Conservation (phyloP, 2,888 invertebrate genomes). For the Dromius quadrimaculatus region DNA sequence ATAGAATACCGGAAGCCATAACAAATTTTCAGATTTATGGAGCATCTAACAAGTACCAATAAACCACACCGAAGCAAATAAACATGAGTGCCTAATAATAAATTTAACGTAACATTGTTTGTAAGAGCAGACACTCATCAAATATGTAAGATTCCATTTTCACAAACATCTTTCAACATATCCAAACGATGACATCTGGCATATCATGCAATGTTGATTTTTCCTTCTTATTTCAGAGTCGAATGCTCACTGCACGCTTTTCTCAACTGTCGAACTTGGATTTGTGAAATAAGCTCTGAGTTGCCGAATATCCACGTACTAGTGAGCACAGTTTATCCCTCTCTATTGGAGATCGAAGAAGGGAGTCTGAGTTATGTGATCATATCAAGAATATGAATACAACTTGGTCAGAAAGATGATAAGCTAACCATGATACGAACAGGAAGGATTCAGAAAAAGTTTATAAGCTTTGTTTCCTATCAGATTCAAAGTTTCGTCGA, state of each 20-base stretch:
- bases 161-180: background rate
- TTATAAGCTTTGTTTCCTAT: background rate
- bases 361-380: constrained; percentile 6
- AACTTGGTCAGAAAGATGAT: background rate
- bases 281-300: constrained; percentile 50
- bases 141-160: constrained; percentile 6
- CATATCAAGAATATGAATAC: background rate
- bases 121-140: background rate
- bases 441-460: background rate
- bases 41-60: constrained; percentile 22
- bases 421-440: background rate
- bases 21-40: constrained; percentile 25
- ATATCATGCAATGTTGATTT: constrained; percentile 43
- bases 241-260: constrained; percentile 25
- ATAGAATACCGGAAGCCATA: constrained; percentile 28
- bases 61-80: background rate
- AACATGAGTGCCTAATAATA: background rate
- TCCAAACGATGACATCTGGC: constrained; percentile 28
- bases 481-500: background rate
- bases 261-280: constrained; percentile 46
- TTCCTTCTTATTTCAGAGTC: constrained; percentile 42
- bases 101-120: constrained; percentile 1
- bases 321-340: constrained; percentile 36
- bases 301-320: constrained; percentile 44
- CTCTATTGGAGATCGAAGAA: constrained; percentile 1